Base-by-base conservation (phyloP, 2,113 vertebrate genomes). In the Trachemys scripta region DNA sequence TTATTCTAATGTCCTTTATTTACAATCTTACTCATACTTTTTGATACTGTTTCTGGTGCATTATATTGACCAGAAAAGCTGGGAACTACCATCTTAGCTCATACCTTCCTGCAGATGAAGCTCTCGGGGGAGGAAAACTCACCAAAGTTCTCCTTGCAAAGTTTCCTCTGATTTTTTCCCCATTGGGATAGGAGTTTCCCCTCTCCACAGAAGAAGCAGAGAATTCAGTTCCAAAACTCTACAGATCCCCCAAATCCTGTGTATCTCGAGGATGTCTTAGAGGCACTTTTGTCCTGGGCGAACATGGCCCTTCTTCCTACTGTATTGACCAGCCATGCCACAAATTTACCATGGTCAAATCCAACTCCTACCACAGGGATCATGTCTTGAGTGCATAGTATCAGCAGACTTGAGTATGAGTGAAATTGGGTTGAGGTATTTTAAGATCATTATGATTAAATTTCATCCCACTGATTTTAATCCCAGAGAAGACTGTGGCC, bases 321-420 rank as follows among this genome's bases (percentile, higher is more conserved):
- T 59, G 82, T 51, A 6, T 85, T 93, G 62, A 5, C 11, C 88
- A 84, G 42, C 2, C 88, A 62, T 62, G 11, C 62, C 51, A 54
- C 65, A 92, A 51, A 47, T 51, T 19, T 90, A 92, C 92, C 45
- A 78, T 85, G 75, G 75, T 85, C 16, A 79, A 3, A 50, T 81
- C 24, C 29, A 83, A n/a, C 19, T 5, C 82, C 20, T 38, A 13
- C 51, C 81, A 24, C 42, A 84, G n/a, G 19, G 17, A 72, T 72
- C 35, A 35, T 72, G 19, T 22, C 65, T 2, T 90, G 45, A 24
- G 3, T 85, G 85, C 90, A 10, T 83, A 19, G 35, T 79, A 6
- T 79, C 69, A 92, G 53, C 13, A 97, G 82, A 35, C 75, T 85
- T 81, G 20, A 62, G 42, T 84, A 56, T 76, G 80, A 57, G 85